Base-by-base conservation (phyloP, 2,888 invertebrate genomes). In the Drosophila nr. perissopoda region DNA sequence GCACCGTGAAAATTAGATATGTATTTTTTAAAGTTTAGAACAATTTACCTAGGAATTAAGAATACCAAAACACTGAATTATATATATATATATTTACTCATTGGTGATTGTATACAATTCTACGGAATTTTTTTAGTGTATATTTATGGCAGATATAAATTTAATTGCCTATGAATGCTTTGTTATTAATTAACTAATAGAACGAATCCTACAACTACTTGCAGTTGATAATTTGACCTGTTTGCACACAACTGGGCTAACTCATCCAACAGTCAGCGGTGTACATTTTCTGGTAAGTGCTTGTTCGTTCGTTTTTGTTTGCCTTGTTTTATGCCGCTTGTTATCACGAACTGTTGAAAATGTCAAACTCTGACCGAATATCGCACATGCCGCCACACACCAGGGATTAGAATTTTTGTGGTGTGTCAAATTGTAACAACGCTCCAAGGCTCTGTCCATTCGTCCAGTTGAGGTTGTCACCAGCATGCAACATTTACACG, bases 401-500 rank as follows among this genome's bases (percentile, higher is more conserved):
- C 56, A 51, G 42, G 71, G 59, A 73, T 88, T 87, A 88, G 90
- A 79, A 73, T 58, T 78, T 58, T 72, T 73, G 82, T 53, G 38
- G 49, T 54, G 33, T 54, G 57, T 69, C 62, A 38, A 58, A 76
- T 45, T 51, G 52, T 51, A 54, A 57, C 58, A 62, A 56, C 53
- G 45, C 49, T 48, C 48, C 48, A 57, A 31, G 61, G 45, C 52
- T 56, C 64, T 73, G 59, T 69, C 45, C 71, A 64, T 54, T 62
- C 62, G 85, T 78, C 76, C 83, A 69, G 69, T 67, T 73, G 74
- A 59, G 69, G 53, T 77, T 88, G 90, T 90, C 84, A 88, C 51
- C 86, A 70, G 58, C 90, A 84, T 76, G 80, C 74, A 83, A 76
- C 83, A 73, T 73, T 66, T 59, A 54, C 54, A 53, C 56, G 45